Base-by-base conservation (phyloP, 1,140 invertebrate species). In the Platyura marginata region DNA sequence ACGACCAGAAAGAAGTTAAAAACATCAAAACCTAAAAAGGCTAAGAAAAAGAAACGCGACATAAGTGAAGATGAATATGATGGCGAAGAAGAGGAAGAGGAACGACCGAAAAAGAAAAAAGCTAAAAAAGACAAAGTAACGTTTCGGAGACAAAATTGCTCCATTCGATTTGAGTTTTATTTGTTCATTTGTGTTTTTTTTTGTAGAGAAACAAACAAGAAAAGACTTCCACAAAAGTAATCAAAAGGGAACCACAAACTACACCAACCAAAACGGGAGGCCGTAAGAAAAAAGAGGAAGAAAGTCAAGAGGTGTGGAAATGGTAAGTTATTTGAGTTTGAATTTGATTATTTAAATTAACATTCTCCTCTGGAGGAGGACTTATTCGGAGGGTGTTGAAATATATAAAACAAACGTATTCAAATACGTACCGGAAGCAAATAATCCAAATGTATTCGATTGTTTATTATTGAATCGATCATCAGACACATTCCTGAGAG, bases 241-340 rank as follows among this genome's bases (percentile, higher is more conserved):
- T 34, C 18, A 58, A 57, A 18, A 52, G 53, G 42, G 50, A 54
- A 25, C 55, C 53, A 41, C 58, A 47, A 32, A 41, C 38, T n/a
- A 22, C 38, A 21, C 20, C 38, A 29, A 67, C 66, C 49, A 69
- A 68, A 39, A 70, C 63, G 32, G 79, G 76, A 48, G 57, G 64
- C 15, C 66, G 56, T 48, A 70, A 69, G 46, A 84, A 81, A 55
- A 87, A 85, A 54, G 75, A 82, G 48, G 81, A 86, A 46, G 79
- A 85, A 52, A 74, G 79, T 51, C 71, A 72, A 53, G 81, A 92
- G 65, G 84, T 91, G 46, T 95, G 90, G 89, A 89, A 88, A 75
- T 95, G 88, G 86, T 89, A 68, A 71, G 65, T 60, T 43, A 54
- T 57, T n/a, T n/a, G n/a, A 49, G 48, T 52, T 47, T 15, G 21